Conservation (phyloP, 2,797 vertebrate species). For the Danio jaintianensis region DNA sequence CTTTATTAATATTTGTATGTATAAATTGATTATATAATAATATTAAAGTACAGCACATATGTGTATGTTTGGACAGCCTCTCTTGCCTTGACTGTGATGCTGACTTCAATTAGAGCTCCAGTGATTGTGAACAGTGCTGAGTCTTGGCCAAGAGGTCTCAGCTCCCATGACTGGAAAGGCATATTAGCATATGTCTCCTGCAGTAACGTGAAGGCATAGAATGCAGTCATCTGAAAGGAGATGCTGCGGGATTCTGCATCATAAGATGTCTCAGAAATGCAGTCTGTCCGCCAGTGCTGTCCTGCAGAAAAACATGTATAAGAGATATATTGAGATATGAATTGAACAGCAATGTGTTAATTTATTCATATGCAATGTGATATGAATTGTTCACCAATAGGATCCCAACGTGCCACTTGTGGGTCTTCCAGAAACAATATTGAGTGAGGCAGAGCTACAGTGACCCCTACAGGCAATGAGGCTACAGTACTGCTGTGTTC, state of each 20-base stretch:
- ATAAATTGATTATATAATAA: no score
- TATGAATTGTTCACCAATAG: slow-evolving; percentile 72
- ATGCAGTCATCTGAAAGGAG: slow-evolving; percentile 80
- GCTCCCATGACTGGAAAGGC: slow-evolving; percentile 89
- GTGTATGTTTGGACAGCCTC: background rate
- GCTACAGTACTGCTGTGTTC: slow-evolving; percentile 57
- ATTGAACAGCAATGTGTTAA: background rate
- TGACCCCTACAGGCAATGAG: slow-evolving; percentile 74
- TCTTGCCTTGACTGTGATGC: slow-evolving; percentile 85
- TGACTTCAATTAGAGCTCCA: slow-evolving; percentile 77
- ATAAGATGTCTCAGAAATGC: slow-evolving; percentile 74
- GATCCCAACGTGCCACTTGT: slow-evolving; percentile 85
- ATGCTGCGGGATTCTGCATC: slow-evolving; percentile 68
- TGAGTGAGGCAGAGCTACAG: slow-evolving; percentile 72
- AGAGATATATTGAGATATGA: background rate
- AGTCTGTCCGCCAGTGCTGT: slow-evolving; percentile 84
- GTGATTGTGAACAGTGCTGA: slow-evolving; percentile 76
- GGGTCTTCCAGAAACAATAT: slow-evolving; percentile 85
- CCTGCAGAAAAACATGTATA: slow-evolving; percentile 66
- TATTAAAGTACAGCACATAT: no score
- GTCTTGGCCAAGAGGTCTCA: slow-evolving; percentile 79
- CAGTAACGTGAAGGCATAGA: slow-evolving; percentile 81
- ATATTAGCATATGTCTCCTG: slow-evolving; percentile 85
- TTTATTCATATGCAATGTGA: background rate
- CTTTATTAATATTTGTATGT: no score